Base-by-base conservation (phyloP, 1,140 invertebrate species). In the Venustaconcha ellipsiformis region DNA sequence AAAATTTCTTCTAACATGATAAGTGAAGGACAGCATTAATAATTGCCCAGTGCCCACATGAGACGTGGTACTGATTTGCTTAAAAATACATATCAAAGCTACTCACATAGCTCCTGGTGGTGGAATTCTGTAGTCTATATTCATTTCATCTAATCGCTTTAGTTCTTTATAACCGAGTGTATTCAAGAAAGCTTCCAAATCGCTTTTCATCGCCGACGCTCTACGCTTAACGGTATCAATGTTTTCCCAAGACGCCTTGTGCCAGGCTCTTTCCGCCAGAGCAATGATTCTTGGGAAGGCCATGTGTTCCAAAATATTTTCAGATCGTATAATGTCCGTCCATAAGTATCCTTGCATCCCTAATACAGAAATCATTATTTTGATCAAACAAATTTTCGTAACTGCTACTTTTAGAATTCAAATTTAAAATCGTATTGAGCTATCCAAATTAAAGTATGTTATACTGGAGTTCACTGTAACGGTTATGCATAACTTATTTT, bases 241-340 rank as follows among this genome's bases (percentile, higher is more conserved):
- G 15, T 67, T 57, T 73, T 87, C 86, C 87, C 87, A 88, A 17
- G 58, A 13, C 26, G 84, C 81, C 55, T 79, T 78, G 65, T 87
- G 85, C 87, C 87, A 88, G 2, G 84, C 84, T 30, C 86, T 71
- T 78, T 88, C 87, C 17, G 87, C 87, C 26, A 87, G 73, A 12
- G 87, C 86, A 17, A 88, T 63, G 11, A 88, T 55, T 14, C 87
- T 78, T 0, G 87, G 87, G 68, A 83, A 87, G 23, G 83, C 73
- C 84, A 86, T 86, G 62, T 82, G 76, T 13, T 87, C 76, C 37
- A 85, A 64, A 30, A 86, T 81, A 14, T 80, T 79, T 14, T 57
- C 56, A 0, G 83, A 85, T 56, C 87, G 70, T 2, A 82, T 72
- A 26, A 84, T 87, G 69, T 88, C 86, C 14, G 71, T 75, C 83